These are phyloP conservation scores for Scophthalmus maximus DNA, from an alignment of 2,113 vertebrate species.

Conservation along the genomic window DNA sequence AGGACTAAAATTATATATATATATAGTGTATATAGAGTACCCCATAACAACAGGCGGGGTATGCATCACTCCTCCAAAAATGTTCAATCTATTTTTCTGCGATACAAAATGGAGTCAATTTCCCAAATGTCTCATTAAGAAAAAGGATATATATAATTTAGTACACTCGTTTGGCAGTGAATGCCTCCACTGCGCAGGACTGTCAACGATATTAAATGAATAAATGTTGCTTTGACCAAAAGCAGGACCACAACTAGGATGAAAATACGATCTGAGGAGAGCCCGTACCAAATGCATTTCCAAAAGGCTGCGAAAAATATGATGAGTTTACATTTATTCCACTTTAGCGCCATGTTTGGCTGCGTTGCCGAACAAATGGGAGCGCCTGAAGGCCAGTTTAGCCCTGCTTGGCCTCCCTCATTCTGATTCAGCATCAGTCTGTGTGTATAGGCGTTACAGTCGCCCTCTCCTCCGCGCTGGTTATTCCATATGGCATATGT, in stretches of 20 bases:
- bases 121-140: not conserved
- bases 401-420: constrained; percentile 54
- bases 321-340: constrained; percentile 27
- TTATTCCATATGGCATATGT: constrained; percentile 62
- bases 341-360: constrained; percentile 32
- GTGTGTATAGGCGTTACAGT: constrained; percentile 31
- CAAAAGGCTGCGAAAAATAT: not conserved
- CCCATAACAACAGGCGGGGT: too few relatives aligned
- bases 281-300: not conserved
- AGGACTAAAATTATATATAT: too few relatives aligned
- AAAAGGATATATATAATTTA: too few relatives aligned
- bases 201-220: too few relatives aligned
- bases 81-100: too few relatives aligned
- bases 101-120: not conserved
- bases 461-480: constrained; percentile 49
- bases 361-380: constrained; percentile 24
- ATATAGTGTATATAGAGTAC: too few relatives aligned
- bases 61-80: too few relatives aligned
- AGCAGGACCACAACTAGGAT: not conserved
- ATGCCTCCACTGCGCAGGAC: too few relatives aligned
- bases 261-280: not conserved
- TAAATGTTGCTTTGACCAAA: not conserved
- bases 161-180: too few relatives aligned
- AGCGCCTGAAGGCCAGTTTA: constrained; percentile 48
- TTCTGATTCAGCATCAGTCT: constrained; percentile 62